Conservation (phyloP, 35 echinoderm and acorn worm genomes). For the Amphiura filiformis region DNA sequence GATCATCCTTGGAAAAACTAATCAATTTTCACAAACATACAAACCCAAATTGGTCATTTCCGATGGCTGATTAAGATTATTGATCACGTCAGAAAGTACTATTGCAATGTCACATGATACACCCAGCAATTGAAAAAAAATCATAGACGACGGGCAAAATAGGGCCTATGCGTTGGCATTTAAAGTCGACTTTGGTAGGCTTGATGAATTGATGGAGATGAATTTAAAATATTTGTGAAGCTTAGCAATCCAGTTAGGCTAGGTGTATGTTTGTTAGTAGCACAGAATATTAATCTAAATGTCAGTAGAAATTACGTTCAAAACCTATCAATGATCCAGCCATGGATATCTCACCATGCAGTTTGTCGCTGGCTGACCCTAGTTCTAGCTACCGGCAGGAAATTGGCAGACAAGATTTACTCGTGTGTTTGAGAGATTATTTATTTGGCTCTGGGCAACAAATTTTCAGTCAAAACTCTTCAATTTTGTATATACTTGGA, state of each 20-base stretch:
- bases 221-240: neutral
- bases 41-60: slow-evolving; percentile 2
- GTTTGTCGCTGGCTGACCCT: neutral
- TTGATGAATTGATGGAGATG: neutral
- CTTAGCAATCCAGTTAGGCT: neutral
- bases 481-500: neutral
- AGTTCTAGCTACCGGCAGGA: neutral
- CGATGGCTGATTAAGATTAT: slow-evolving; percentile 4
- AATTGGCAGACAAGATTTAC: slow-evolving; percentile 1
- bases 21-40: slow-evolving; percentile 2
- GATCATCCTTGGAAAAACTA: neutral
- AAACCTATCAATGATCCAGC: slow-evolving; percentile 5
- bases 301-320: neutral
- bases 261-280: neutral
- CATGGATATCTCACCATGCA: neutral
- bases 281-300: neutral
- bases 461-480: neutral
- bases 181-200: neutral
- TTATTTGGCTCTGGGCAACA: neutral
- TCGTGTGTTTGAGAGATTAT: neutral
- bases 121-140: neutral
- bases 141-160: neutral
- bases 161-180: neutral
- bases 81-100: neutral
- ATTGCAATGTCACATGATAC: neutral